Percentiles rank a stretch among this genome's conserved stretches.
phyloP scores from a whole-genome alignment of 2,113 vertebrate species.

The Rhea americana region DNA sequence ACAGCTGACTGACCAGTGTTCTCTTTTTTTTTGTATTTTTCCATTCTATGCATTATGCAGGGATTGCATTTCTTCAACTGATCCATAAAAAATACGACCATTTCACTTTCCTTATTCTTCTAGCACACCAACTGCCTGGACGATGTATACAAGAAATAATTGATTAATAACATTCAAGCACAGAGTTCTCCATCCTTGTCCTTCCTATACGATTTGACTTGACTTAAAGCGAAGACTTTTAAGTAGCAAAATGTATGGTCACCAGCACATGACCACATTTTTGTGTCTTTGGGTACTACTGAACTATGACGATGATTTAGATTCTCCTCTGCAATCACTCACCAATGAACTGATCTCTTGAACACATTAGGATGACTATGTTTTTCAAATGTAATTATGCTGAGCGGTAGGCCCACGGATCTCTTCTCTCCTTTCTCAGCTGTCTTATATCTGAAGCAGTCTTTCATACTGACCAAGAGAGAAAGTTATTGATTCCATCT shows the following conservation, averaged over 20 bases:
- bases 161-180: not conserved
- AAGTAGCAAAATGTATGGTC: not conserved
- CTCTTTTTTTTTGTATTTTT: not conserved
- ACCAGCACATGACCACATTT: not conserved
- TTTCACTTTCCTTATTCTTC: not conserved
- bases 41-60: rapidly evolving
- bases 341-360: not conserved
- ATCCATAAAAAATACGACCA: not conserved
- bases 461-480: not conserved
- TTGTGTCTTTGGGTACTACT: rapidly evolving
- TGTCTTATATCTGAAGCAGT: not conserved
- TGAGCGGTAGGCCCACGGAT: not conserved
- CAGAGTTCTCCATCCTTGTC: not conserved
- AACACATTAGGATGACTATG: not conserved
- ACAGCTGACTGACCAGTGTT: not conserved
- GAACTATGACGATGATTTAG: not conserved
- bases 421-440: not conserved
- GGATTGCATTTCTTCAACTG: not conserved
- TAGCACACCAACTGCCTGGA: not conserved
- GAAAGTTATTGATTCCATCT: not conserved
- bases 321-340: not conserved
- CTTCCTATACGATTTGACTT: not conserved
- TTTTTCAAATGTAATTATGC: not conserved
- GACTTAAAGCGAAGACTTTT: not conserved
- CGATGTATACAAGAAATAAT: not conserved